Conservation (phyloP, 2,888 invertebrate species). For the Tenthredo mesomela region DNA sequence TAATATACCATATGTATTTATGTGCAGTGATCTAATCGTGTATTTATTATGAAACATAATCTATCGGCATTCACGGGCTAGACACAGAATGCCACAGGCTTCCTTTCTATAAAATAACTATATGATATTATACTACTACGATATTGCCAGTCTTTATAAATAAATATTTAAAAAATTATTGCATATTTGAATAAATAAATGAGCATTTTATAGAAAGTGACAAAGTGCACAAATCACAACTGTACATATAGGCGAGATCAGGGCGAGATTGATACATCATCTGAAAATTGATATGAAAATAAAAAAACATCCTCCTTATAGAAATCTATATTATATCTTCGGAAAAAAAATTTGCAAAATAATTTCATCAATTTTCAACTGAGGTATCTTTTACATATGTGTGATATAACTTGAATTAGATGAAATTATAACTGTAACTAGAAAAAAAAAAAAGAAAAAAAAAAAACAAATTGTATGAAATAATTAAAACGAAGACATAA, state of each 20-base stretch:
- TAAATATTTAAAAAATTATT: not conserved
- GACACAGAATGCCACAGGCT: constrained; percentile 38
- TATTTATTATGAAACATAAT: constrained; percentile 45
- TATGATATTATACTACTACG: not conserved
- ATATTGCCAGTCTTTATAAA: not conserved
- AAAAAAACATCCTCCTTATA: no score
- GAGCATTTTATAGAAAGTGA: not conserved
- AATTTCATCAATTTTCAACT: no score
- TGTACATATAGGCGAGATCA: not conserved
- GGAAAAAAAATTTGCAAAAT: no score
- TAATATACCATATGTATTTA: constrained; percentile 13
- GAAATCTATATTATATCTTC: no score
- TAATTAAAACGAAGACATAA: not conserved
- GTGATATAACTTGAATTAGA: no score
- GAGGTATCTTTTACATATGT: no score
- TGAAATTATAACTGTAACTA: not conserved
- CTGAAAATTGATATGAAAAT: not conserved
- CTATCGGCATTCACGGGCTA: not conserved
- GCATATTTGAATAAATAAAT: constrained; percentile 7
- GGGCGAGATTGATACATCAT: not conserved
- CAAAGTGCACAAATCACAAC: not conserved
- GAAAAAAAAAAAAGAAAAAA: no score
- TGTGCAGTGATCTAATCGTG: constrained; percentile 26
- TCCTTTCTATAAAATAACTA: constrained; percentile 39
- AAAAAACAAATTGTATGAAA: not conserved